Evolutionary conservation across 1,140 invertebrate genomes (phyloP).

Genomic region (Periplaneta americana): DNA sequence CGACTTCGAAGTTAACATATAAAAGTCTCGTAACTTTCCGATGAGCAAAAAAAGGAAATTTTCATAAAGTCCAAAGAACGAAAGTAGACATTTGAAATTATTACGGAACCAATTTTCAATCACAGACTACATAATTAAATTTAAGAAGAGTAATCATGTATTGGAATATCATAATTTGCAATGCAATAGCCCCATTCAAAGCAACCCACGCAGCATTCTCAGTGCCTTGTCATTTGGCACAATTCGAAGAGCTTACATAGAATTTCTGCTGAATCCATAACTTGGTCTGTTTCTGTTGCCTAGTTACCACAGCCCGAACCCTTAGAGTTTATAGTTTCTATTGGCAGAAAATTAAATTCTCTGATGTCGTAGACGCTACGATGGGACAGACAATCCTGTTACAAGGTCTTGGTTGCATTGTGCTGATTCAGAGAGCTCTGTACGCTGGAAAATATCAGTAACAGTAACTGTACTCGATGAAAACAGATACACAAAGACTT

Average conservation of each 20-base stretch:
- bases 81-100: too few species aligned
- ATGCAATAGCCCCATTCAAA: too few species aligned
- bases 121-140: too few species aligned
- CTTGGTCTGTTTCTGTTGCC: too few species aligned
- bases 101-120: too few species aligned
- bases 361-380: neutral
- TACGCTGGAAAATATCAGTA: neutral
- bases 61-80: too few species aligned
- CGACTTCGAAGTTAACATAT: too few species aligned
- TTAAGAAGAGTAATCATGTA: too few species aligned
- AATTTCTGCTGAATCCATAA: neutral
- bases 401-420: neutral
- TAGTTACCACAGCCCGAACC: neutral
- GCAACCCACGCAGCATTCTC: too few species aligned
- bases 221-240: neutral
- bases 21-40: too few species aligned
- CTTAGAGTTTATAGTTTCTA: neutral
- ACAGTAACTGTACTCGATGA: neutral
- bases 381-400: neutral
- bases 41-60: too few species aligned
- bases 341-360: conserved; percentile 3
- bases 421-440: neutral
- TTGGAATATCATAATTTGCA: too few species aligned
- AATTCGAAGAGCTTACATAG: neutral
- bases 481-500: neutral